Evolutionary conservation across 2,888 invertebrate genomes (phyloP).

Genomic region (Orthosia cruda): DNA sequence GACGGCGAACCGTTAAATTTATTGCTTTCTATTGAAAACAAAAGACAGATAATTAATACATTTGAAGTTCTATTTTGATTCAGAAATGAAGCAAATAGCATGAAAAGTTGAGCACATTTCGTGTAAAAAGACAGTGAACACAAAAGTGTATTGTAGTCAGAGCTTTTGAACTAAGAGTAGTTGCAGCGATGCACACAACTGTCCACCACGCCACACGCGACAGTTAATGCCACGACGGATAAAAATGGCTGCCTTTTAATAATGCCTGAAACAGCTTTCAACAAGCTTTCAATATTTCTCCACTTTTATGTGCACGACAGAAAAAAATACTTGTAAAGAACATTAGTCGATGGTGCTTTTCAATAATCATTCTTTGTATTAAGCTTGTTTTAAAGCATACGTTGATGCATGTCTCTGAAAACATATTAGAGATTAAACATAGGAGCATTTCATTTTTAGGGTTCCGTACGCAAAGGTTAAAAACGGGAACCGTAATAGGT

Average conservation of each 20-base stretch:
- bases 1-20: slow-evolving; percentile 37
- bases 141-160: slow-evolving; percentile 42
- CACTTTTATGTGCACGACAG: slow-evolving; percentile 10
- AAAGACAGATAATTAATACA: slow-evolving; percentile 26
- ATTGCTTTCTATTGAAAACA: slow-evolving; percentile 46
- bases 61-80: slow-evolving; percentile 16
- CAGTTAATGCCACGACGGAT: slow-evolving; percentile 28
- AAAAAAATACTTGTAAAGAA: too few relatives aligned
- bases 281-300: slow-evolving; percentile 30
- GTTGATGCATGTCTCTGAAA: neutral
- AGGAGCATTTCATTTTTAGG: slow-evolving; percentile 5
- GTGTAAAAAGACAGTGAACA: slow-evolving; percentile 24
- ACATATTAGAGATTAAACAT: too few relatives aligned
- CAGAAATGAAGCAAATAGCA: slow-evolving; percentile 27
- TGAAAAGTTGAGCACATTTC: slow-evolving; percentile 6
- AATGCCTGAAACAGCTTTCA: slow-evolving; percentile 33
- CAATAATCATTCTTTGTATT: neutral
- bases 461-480: too few relatives aligned
- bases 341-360: slow-evolving; percentile 19
- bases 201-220: slow-evolving; percentile 32
- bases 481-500: too few relatives aligned
- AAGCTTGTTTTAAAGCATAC: neutral
- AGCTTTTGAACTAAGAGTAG: slow-evolving; percentile 35
- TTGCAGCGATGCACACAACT: slow-evolving; percentile 6
- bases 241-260: slow-evolving; percentile 41